These are phyloP conservation scores for Mythimna loreyi DNA, from an alignment of 2,888 invertebrate genomes.

Conservation along the genomic window DNA sequence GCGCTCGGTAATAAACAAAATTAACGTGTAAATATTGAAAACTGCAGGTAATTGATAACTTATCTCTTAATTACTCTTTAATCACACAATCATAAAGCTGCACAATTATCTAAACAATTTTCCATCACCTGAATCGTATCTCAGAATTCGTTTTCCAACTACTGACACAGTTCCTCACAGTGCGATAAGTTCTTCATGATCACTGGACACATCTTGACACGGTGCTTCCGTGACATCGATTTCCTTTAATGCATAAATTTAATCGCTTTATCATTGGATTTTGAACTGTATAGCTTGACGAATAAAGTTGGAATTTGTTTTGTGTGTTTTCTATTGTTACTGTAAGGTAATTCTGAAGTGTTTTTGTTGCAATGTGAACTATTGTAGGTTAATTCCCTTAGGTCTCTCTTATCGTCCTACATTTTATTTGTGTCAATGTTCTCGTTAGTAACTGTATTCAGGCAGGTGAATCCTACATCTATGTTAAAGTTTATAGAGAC, in stretches of 20 bases:
- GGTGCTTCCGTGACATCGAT: constrained; percentile 61
- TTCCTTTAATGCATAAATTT: constrained; percentile 59
- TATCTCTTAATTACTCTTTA: background rate
- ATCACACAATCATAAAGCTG: background rate
- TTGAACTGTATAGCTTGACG: background rate
- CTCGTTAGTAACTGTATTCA: constrained; percentile 58
- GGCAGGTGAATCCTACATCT: constrained; percentile 35
- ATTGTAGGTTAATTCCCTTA: constrained; percentile 63
- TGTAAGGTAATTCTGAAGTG: constrained; percentile 57
- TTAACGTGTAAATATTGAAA: background rate
- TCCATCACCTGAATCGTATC: constrained; percentile 11
- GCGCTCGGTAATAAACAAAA: no score
- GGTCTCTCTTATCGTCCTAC: constrained; percentile 60
- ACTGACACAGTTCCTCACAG: constrained; percentile 38
- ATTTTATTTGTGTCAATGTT: constrained; percentile 59
- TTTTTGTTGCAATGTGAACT: constrained; percentile 62
- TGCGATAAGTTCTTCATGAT: constrained; percentile 53
- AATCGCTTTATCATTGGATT: constrained; percentile 22
- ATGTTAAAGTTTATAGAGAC: constrained; percentile 29
- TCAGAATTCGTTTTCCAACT: constrained; percentile 47
- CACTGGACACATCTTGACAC: constrained; percentile 49
- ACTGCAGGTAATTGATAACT: background rate
- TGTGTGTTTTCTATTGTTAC: constrained; percentile 36
- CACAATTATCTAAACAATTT: constrained; percentile 9
- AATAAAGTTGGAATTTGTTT: constrained; percentile 32